Evolutionary conservation across 1,140 invertebrate genomes (phyloP).

Genomic region (Drosophila truncata): DNA sequence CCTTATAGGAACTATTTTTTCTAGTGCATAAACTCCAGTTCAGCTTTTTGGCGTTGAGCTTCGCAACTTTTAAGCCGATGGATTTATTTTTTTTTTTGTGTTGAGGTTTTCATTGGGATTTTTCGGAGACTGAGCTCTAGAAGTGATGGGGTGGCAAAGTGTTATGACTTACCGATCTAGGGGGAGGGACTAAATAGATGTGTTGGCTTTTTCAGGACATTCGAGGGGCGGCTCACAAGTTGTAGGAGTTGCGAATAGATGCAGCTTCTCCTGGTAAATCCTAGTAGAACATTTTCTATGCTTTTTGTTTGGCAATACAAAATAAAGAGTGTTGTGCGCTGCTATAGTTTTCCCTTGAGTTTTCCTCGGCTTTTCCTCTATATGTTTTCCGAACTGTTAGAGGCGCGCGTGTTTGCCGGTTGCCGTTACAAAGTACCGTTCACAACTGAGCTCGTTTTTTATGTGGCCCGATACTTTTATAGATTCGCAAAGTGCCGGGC

Average conservation of each 20-base stretch:
- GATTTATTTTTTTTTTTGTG: slow-evolving; percentile 47
- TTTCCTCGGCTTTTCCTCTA: slow-evolving; percentile 10
- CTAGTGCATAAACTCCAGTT: slow-evolving; percentile 14
- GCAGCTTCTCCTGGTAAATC: slow-evolving; percentile 24
- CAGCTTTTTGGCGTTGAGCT: slow-evolving; percentile 41
- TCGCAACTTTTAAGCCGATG: slow-evolving; percentile 55
- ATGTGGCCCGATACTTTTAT: slow-evolving; percentile 84
- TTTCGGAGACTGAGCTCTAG: slow-evolving; percentile 7
- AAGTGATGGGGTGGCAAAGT: slow-evolving; percentile 10
- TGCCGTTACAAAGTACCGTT: slow-evolving; percentile 81
- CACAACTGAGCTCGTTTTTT: slow-evolving; percentile 85
- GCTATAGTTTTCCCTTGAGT: neutral
- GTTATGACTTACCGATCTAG: slow-evolving; percentile 38
- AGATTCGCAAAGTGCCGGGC: slow-evolving; percentile 75
- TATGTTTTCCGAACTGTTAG: slow-evolving; percentile 44
- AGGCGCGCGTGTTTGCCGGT: slow-evolving; percentile 31
- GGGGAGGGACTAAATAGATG: slow-evolving; percentile 10
- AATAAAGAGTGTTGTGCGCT: too few relatives aligned
- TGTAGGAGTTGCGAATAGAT: neutral
- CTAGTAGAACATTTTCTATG: slow-evolving; percentile 32
- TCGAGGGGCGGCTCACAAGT: slow-evolving; percentile 1
- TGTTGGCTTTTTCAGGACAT: slow-evolving; percentile 36
- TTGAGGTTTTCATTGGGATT: slow-evolving; percentile 12
- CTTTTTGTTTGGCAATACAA: slow-evolving; percentile 6
- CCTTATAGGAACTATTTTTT: neutral